Conservation (phyloP, 2,113 vertebrate genomes). For the Thomomys bottae region DNA sequence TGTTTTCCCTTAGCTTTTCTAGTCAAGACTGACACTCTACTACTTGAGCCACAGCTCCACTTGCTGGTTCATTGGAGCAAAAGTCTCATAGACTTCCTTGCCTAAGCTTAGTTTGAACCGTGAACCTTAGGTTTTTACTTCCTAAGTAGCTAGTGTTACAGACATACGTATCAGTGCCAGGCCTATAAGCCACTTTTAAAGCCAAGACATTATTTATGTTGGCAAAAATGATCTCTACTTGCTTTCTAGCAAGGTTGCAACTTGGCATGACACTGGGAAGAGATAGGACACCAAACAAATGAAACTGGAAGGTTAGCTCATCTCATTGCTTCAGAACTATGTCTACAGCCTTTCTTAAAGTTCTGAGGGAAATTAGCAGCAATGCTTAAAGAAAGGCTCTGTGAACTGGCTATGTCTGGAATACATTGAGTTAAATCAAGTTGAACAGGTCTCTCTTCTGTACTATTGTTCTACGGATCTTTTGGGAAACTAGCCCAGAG, state of each 20-base stretch:
- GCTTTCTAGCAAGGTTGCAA: background rate
- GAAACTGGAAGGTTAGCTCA: background rate
- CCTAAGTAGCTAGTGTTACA: too few relatives aligned
- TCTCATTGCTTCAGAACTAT: background rate
- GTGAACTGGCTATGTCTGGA: background rate
- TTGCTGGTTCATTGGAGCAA: too few relatives aligned
- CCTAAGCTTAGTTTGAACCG: too few relatives aligned
- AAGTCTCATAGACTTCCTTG: too few relatives aligned
- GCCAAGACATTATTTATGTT: background rate
- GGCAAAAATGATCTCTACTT: background rate
- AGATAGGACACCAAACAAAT: background rate
- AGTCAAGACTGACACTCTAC: too few relatives aligned
- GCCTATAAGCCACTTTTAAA: background rate
- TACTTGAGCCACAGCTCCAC: too few relatives aligned
- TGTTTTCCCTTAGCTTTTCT: too few relatives aligned
- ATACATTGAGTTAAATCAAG: background rate
- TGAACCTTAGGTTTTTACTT: too few relatives aligned
- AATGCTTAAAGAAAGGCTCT: background rate
- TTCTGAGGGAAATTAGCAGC: background rate
- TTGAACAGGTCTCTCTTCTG: slow-evolving; percentile 10
- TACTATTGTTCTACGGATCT: background rate
- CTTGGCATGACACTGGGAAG: background rate
- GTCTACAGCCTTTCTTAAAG: background rate
- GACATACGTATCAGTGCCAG: too few relatives aligned
- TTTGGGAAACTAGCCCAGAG: background rate